phyloP scores from a whole-genome alignment of 1,140 invertebrate genomes.

The Chrysomallon squamiferum region DNA sequence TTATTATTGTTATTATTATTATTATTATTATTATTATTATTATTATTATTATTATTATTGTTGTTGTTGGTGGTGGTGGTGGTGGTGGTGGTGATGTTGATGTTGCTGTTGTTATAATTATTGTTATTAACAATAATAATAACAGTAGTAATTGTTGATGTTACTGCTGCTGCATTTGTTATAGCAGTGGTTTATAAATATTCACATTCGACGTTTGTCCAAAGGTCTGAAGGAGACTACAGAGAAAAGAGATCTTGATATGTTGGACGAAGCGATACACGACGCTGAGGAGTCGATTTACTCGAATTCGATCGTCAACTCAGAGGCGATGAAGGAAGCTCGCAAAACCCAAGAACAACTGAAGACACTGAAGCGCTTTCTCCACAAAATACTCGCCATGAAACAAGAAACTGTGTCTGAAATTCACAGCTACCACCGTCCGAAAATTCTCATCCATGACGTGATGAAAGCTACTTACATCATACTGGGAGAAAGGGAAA shows the following conservation, averaged over 20 bases:
- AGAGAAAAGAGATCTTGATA: neutral
- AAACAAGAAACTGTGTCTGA: slow-evolving; percentile 21
- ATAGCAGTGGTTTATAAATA: neutral
- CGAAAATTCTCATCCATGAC: slow-evolving; percentile 29
- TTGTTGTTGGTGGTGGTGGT: too few relatives aligned
- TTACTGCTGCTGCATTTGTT: neutral
- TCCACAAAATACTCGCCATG: neutral
- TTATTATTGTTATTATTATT: too few relatives aligned
- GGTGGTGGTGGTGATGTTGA: too few relatives aligned
- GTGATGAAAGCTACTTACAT: slow-evolving; percentile 40
- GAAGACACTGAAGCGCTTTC: neutral
- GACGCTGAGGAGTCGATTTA: neutral
- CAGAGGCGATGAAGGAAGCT: neutral
- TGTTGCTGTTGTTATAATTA: too few relatives aligned
- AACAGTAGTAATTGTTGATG: neutral
- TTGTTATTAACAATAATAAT: neutral
- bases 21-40: neutral
- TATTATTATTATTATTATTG: neutral
- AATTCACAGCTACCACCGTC: slow-evolving; percentile 34
- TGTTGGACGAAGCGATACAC: neutral
- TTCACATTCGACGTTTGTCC: neutral
- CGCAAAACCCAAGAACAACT: neutral
- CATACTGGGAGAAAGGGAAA: slow-evolving; percentile 28
- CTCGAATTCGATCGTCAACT: neutral
- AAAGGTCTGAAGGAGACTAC: neutral